Percentiles rank a stretch among this genome's conserved stretches.
These are phyloP conservation scores for Amphipyra berbera DNA, from an alignment of 2,888 invertebrate genomes.

Conservation along the genomic window DNA sequence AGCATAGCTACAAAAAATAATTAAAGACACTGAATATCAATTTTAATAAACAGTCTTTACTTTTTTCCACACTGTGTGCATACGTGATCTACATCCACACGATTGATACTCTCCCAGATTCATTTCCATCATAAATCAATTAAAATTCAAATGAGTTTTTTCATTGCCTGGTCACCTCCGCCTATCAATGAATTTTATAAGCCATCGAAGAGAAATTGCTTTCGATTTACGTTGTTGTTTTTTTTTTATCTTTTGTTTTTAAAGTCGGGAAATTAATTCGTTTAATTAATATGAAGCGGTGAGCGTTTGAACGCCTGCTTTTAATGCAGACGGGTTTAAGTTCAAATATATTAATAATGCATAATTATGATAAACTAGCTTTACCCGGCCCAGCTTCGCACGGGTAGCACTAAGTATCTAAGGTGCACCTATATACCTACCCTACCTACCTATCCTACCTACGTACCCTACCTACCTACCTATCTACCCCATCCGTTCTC, in stretches of 20 bases:
- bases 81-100: conserved; percentile 26
- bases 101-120: conserved; percentile 41
- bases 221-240: conserved; percentile 17
- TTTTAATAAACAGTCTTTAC: conserved; percentile 11
- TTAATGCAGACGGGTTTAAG: no score
- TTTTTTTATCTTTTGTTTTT: conserved; percentile 8
- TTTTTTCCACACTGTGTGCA: conserved; percentile 17
- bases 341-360: no score
- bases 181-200: conserved; percentile 56
- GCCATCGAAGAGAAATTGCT: conserved; percentile 33
- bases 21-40: no score
- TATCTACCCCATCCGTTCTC: no score
- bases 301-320: no score
- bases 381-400: no score
- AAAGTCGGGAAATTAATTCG: not conserved
- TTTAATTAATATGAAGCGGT: no score
- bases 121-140: conserved; percentile 69
- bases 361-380: no score
- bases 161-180: conserved; percentile 54
- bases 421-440: no score
- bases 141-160: conserved; percentile 72
- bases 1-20: not conserved
- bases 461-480: no score
- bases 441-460: no score
- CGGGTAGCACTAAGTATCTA: no score